Conservation (phyloP, 2,797 vertebrate species). For the Acanthiza pusilla region DNA sequence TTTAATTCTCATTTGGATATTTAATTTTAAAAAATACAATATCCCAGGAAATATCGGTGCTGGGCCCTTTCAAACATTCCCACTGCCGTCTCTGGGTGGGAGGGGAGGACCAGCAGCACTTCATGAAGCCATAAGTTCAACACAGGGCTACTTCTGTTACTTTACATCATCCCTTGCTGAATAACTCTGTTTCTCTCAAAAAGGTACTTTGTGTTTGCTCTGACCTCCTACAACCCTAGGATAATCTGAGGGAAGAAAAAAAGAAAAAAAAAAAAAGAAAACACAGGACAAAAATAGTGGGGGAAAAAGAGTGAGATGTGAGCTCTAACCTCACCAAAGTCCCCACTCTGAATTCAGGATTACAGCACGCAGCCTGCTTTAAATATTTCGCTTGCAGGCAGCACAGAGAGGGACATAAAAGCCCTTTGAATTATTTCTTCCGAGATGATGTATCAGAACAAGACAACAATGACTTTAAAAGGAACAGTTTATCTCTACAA, state of each 20-base stretch:
- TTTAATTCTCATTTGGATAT: background rate
- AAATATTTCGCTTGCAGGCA: constrained; percentile 14
- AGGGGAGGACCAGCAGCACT: background rate
- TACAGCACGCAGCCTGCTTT: background rate
- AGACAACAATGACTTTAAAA: constrained; percentile 51
- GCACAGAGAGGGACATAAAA: background rate
- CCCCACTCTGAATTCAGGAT: background rate
- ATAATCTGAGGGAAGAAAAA: background rate
- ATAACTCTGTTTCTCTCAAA: background rate
- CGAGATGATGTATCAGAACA: background rate
- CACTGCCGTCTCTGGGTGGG: too few relatives aligned
- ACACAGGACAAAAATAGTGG: background rate
- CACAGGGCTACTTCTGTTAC: background rate
- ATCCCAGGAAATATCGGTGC: background rate
- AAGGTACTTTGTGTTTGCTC: background rate
- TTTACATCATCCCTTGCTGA: background rate
- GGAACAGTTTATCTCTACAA: constrained; percentile 56
- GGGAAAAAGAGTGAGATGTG: background rate
- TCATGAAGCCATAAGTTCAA: background rate
- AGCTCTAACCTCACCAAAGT: background rate
- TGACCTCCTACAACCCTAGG: background rate
- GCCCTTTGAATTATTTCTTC: constrained; percentile 29
- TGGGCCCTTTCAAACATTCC: background rate
- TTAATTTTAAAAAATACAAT: background rate
- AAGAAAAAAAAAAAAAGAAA: background rate